Evolutionary conservation across 1,140 invertebrate genomes (phyloP).

Genomic region (Aporrectodea caliginosa): DNA sequence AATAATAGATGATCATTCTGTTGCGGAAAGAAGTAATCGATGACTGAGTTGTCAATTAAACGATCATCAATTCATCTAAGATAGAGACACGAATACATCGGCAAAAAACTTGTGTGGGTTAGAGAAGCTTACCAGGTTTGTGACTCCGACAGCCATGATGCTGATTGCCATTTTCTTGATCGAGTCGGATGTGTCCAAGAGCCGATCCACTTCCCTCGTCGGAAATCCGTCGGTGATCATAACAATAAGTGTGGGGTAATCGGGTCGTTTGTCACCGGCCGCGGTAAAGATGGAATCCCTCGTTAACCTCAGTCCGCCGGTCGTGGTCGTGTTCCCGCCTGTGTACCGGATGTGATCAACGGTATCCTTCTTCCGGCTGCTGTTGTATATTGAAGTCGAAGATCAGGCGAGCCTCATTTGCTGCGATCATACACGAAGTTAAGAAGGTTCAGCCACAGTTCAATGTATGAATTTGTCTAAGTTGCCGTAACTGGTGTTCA

Average conservation of each 20-base stretch:
- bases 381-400: neutral
- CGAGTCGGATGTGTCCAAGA: neutral
- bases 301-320: neutral
- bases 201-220: slow-evolving; percentile 8
- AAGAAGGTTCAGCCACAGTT: no score
- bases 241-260: neutral
- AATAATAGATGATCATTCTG: no score
- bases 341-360: neutral
- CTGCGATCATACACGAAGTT: no score
- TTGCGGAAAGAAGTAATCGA: no score
- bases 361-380: neutral
- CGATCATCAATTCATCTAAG: no score
- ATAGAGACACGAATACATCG: no score
- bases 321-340: neutral
- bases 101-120: no score
- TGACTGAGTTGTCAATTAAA: no score
- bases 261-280: neutral
- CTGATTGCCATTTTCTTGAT: neutral
- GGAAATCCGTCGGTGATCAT: slow-evolving; percentile 1
- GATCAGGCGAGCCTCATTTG: neutral
- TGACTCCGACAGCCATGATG: slow-evolving; percentile 9
- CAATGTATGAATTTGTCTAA: no score
- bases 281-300: neutral
- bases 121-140: neutral
- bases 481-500: no score